Evolutionary conservation across 1,140 invertebrate genomes (phyloP).

Genomic region (Magallana ariakensis): DNA sequence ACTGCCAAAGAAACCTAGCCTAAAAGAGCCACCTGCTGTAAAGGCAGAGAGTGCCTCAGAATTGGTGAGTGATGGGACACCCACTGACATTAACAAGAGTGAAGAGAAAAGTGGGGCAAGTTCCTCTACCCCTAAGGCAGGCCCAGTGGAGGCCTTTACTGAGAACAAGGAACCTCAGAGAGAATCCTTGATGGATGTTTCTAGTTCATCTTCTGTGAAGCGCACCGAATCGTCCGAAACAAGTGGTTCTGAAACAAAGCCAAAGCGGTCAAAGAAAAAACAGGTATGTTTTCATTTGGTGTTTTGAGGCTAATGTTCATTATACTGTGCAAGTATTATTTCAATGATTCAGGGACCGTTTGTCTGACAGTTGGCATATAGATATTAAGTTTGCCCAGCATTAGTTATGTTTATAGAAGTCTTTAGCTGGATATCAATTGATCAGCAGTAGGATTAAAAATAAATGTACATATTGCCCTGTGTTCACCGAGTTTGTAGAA

Average conservation of each 20-base stretch:
- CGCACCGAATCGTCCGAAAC: constrained; percentile 21
- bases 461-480: not conserved
- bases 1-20: constrained; percentile 59
- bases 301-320: not conserved
- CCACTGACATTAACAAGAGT: not conserved
- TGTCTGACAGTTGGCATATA: not conserved
- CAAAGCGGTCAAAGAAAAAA: constrained; percentile 43
- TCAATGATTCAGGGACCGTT: not conserved
- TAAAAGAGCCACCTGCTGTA: constrained; percentile 46
- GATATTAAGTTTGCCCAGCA: not conserved
- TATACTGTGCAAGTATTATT: not conserved
- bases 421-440: not conserved
- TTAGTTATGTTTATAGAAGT: not conserved
- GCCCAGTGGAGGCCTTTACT: not conserved
- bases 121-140: not conserved
- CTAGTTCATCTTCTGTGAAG: constrained; percentile 10
- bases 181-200: not conserved
- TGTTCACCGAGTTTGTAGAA: not conserved
- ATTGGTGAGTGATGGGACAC: not conserved
- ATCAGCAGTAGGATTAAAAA: not conserved
- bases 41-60: constrained; percentile 41
- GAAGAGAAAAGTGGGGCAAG: not conserved
- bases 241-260: constrained; percentile 1
- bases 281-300: constrained; percentile 29
- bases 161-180: not conserved